These are phyloP conservation scores for Chaunax sp. DNA, from an alignment of 2,797 vertebrate species.

Conservation along the genomic window DNA sequence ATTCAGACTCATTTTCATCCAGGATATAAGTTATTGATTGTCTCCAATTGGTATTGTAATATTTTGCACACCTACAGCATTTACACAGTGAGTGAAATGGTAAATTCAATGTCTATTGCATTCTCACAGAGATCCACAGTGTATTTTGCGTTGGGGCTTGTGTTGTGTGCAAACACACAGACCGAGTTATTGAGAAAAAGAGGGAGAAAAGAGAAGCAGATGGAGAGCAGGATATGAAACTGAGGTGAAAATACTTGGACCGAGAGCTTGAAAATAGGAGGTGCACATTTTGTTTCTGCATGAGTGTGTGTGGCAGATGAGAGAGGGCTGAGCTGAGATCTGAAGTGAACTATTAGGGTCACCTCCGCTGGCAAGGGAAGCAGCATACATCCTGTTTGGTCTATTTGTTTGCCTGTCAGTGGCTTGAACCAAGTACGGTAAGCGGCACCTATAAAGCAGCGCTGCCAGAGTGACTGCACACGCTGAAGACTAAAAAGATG, in stretches of 20 bases:
- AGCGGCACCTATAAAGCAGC: slow-evolving; percentile 59
- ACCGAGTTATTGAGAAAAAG: slow-evolving; percentile 18
- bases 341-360: slow-evolving; percentile 64
- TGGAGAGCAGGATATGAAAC: slow-evolving; percentile 37
- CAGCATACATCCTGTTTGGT: slow-evolving; percentile 67
- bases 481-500: slow-evolving; percentile 52
- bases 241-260: slow-evolving; percentile 35
- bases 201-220: slow-evolving; percentile 21
- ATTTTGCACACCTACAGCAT: slow-evolving; percentile 64
- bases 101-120: slow-evolving; percentile 26
- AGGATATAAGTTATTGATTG: slow-evolving; percentile 46
- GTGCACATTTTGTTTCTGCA: slow-evolving; percentile 23
- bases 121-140: slow-evolving; percentile 6
- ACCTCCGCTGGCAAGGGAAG: slow-evolving; percentile 56
- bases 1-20: slow-evolving; percentile 22
- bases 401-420: slow-evolving; percentile 62
- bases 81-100: slow-evolving; percentile 37
- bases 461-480: slow-evolving; percentile 48
- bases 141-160: slow-evolving; percentile 9
- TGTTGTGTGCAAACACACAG: slow-evolving; percentile 16
- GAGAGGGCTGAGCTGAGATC: slow-evolving; percentile 42
- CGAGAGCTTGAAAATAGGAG: slow-evolving; percentile 45
- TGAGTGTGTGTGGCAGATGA: slow-evolving; percentile 44
- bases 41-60: slow-evolving; percentile 46
- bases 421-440: slow-evolving; percentile 63